Percentiles rank a stretch among this genome's conserved stretches.
Evolutionary conservation across 2,113 vertebrate species (phyloP).

Genomic region (Chionomys nivalis): DNA sequence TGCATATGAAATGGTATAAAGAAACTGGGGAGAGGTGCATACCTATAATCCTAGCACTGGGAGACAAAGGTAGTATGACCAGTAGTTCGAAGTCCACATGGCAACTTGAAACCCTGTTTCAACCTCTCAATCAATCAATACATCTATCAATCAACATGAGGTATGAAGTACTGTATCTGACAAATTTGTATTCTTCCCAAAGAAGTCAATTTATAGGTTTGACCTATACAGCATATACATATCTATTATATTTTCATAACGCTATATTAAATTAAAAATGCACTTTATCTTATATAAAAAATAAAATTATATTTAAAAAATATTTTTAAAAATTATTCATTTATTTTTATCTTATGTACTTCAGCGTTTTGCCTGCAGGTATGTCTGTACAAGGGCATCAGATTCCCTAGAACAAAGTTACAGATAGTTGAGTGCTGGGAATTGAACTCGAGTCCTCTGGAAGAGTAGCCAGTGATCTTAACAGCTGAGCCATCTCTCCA

Average conservation of each 20-base stretch:
- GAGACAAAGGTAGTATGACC: not conserved
- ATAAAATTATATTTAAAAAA: not conserved
- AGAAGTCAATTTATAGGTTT: slow-evolving; percentile 38
- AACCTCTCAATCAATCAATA: not conserved
- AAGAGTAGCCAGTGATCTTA: too few relatives aligned
- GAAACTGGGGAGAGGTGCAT: not conserved
- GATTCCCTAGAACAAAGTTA: too few relatives aligned
- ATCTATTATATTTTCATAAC: not conserved
- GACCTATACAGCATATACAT: not conserved
- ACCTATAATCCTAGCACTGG: not conserved
- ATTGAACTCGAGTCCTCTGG: too few relatives aligned
- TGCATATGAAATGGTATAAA: not conserved
- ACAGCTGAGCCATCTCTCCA: too few relatives aligned
- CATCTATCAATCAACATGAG: not conserved
- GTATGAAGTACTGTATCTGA: slow-evolving; percentile 1
- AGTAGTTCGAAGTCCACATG: not conserved
- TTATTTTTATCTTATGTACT: too few relatives aligned
- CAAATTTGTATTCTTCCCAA: slow-evolving; percentile 19
- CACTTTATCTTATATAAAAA: slow-evolving; percentile 24
- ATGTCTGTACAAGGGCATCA: too few relatives aligned
- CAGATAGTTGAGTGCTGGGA: too few relatives aligned
- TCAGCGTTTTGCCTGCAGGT: too few relatives aligned
- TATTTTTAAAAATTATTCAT: too few relatives aligned
- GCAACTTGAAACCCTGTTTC: not conserved
- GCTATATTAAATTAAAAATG: slow-evolving; percentile 40